Base-by-base conservation (phyloP, 2,888 invertebrate genomes). In the Dioctria linearis region DNA sequence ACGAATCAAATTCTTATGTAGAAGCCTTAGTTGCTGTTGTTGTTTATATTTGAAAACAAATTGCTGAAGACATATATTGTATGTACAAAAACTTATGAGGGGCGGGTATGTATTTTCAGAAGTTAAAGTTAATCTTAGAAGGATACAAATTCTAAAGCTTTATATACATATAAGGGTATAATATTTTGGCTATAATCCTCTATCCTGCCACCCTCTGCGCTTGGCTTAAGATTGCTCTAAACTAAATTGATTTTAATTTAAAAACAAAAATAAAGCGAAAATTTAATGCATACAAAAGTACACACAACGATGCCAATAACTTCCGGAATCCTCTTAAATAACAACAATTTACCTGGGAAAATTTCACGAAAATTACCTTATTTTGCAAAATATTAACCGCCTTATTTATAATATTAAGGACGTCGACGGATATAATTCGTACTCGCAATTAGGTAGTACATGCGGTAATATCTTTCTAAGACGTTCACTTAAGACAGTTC, bases 311-410 rank as follows among this genome's bases (percentile, higher is more conserved):
- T 13, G 69, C n/a, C 69, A 51, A 69, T 69, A 69, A 37, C 11
- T 69, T 69, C 39, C 37, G 69, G 69, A 51, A 37, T 51, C 49
- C 42, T 51, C 25, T 37, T 9, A 51, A 69, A 49, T 51, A 49
- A 51, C 49, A 25, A 69, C 51, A 69, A 6, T 54, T 69, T 69
- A 25, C 49, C 39, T 51, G 69, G 69, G 69, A n/a, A 51, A 51
- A 49, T 39, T 65, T 69, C 11, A 54, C 49, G 6, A 40, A 59
- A 73, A 73, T 73, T 73, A 42, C 73, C 73, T 73, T 57, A 57
- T 42, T 57, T 40, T 73, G 73, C 73, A 57, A 73, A 73, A 73
- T 73, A 57, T 73, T 73, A 73, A 73, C 73, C 73, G 40, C 59
- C n/a, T 73, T 73, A 73, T 73, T 73, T 73, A 42, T 59, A 25